Evolutionary conservation across 1,140 invertebrate genomes (phyloP).

Genomic region (Antheraea pernyi): DNA sequence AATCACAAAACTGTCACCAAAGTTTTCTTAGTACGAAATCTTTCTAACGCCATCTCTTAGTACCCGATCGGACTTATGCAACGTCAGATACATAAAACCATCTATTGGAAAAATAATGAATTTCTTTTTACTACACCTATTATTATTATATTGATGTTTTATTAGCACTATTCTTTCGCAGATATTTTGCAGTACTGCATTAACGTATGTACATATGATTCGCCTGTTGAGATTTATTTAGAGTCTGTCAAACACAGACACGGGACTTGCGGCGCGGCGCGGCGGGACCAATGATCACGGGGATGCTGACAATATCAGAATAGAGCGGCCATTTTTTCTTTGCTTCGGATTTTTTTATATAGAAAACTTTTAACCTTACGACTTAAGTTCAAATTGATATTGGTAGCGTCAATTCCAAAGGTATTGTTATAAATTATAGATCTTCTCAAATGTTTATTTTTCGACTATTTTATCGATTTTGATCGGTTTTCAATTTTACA

Average conservation of each 20-base stretch:
- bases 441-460: too few relatives aligned
- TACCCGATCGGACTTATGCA: too few relatives aligned
- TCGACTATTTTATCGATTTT: too few relatives aligned
- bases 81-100: too few relatives aligned
- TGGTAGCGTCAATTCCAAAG: too few relatives aligned
- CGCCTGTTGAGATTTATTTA: constrained; percentile 1
- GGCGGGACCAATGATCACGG: not conserved
- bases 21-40: too few relatives aligned
- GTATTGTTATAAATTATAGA: too few relatives aligned
- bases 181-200: not conserved
- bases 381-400: not conserved
- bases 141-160: not conserved
- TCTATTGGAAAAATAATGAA: too few relatives aligned
- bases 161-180: not conserved
- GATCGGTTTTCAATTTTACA: too few relatives aligned
- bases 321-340: not conserved
- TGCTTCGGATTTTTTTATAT: not conserved
- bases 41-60: too few relatives aligned
- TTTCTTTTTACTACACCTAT: too few relatives aligned
- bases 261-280: not conserved
- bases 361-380: not conserved
- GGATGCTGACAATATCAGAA: not conserved
- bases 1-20: too few relatives aligned
- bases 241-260: not conserved
- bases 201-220: constrained; percentile 3